A percentile compares a stretch with the other conserved stretches of the same genome.
phyloP scores from a whole-genome alignment of 2,113 vertebrate species.

The Mus musculus region DNA sequence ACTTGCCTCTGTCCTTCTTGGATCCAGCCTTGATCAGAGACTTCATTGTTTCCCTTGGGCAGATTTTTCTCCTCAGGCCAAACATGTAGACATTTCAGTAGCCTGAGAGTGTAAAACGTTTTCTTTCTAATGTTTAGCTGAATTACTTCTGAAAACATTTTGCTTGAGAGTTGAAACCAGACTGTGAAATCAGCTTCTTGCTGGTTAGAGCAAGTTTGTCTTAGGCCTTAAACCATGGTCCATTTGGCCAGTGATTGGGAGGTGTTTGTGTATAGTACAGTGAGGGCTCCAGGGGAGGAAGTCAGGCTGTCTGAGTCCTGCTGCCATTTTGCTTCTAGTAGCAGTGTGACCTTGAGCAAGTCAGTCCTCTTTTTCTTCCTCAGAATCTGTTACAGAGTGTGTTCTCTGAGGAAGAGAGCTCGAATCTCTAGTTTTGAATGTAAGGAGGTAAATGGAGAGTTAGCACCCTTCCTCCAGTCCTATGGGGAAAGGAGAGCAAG shows the following conservation, averaged over 20 bases:
- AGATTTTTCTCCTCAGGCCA: neutral
- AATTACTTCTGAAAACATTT: conserved; percentile 59
- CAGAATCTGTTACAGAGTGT: neutral
- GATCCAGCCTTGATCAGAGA: neutral
- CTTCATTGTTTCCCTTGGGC: conserved; percentile 4
- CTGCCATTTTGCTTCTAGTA: neutral
- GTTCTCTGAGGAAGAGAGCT: neutral
- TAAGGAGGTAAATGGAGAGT: neutral
- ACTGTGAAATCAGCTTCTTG: conserved; percentile 18
- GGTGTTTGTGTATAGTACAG: neutral
- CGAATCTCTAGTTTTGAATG: conserved; percentile 8
- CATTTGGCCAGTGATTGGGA: neutral
- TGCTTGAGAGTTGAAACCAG: conserved; percentile 37
- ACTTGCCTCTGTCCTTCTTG: neutral
- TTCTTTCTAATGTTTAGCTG: conserved; percentile 18
- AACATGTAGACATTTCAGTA: neutral
- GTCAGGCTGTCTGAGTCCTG: neutral
- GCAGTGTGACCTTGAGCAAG: neutral
- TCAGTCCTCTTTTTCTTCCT: neutral
- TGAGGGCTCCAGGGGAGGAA: neutral
- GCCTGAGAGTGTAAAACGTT: neutral
- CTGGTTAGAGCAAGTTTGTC: neutral
- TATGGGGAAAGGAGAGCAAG: neutral
- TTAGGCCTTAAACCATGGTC: neutral
- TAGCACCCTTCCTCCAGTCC: neutral